These are phyloP conservation scores for Agrilus biguttatus DNA, from an alignment of 2,888 invertebrate genomes.

Conservation along the genomic window DNA sequence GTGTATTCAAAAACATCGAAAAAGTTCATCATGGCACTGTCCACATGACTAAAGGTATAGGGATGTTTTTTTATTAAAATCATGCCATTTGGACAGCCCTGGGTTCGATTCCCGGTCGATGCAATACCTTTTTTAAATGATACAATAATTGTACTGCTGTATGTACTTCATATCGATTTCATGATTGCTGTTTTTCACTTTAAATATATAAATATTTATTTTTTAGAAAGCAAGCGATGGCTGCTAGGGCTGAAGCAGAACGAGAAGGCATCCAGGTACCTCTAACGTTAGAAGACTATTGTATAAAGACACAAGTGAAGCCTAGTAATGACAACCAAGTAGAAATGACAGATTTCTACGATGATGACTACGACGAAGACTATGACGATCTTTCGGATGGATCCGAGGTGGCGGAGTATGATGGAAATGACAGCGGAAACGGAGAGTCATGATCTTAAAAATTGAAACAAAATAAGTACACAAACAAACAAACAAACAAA, in stretches of 20 bases:
- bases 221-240: conserved; percentile 87
- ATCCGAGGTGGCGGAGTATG: conserved; percentile 62
- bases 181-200: no score
- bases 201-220: conserved; percentile 1
- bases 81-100: no score
- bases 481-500: no score
- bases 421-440: conserved; percentile 83
- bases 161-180: no score
- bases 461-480: not conserved
- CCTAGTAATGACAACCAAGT: conserved; percentile 62
- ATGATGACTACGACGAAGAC: conserved; percentile 81
- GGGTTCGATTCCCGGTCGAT: no score
- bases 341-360: conserved; percentile 93
- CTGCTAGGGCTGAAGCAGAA: conserved; percentile 88
- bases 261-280: conserved; percentile 95
- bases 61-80: no score
- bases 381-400: conserved; percentile 52
- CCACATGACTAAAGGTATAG: no score
- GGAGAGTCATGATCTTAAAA: conserved; percentile 66
- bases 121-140: no score
- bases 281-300: conserved; percentile 94
- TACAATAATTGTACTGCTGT: no score
- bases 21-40: no score
- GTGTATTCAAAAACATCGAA: no score
- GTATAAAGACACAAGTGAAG: conserved; percentile 85